These are phyloP conservation scores for Bubo scandiacus DNA, from an alignment of 2,113 vertebrate species.

Conservation along the genomic window DNA sequence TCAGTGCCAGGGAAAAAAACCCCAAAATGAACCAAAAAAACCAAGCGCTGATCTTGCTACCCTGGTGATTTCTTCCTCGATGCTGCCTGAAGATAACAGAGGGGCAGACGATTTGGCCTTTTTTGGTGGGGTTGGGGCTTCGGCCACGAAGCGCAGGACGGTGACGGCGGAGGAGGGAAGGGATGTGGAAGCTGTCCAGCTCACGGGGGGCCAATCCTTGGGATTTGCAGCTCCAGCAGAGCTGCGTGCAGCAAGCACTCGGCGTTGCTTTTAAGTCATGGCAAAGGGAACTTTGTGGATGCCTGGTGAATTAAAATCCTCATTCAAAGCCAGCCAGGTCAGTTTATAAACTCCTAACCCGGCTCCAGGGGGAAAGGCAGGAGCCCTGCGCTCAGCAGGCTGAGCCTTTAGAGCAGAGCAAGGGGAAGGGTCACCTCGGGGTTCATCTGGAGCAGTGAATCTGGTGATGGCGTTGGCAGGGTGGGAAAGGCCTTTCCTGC, in stretches of 20 bases:
- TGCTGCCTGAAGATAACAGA: fast-evolving
- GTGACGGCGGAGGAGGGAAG: neutral
- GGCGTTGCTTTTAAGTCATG: neutral
- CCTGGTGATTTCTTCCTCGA: neutral
- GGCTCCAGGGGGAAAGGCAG: neutral
- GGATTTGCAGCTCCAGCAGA: neutral
- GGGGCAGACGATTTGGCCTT: neutral
- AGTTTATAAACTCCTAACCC: neutral
- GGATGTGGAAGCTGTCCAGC: neutral
- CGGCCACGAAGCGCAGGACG: fast-evolving
- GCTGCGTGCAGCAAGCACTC: neutral
- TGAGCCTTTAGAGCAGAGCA: fast-evolving
- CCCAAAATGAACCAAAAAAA: neutral
- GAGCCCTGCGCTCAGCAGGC: neutral
- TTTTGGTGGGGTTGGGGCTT: neutral
- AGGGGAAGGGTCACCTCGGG: neutral
- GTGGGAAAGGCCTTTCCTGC: neutral
- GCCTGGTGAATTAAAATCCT: neutral
- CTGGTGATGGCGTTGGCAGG: neutral
- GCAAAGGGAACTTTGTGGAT: neutral
- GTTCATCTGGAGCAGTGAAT: too few relatives aligned
- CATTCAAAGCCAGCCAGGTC: neutral
- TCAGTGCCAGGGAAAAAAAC: neutral
- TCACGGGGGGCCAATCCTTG: neutral
- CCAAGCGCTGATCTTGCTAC: neutral